Base-by-base conservation (phyloP, 2,113 vertebrate genomes). In the Saccopteryx leptura region DNA sequence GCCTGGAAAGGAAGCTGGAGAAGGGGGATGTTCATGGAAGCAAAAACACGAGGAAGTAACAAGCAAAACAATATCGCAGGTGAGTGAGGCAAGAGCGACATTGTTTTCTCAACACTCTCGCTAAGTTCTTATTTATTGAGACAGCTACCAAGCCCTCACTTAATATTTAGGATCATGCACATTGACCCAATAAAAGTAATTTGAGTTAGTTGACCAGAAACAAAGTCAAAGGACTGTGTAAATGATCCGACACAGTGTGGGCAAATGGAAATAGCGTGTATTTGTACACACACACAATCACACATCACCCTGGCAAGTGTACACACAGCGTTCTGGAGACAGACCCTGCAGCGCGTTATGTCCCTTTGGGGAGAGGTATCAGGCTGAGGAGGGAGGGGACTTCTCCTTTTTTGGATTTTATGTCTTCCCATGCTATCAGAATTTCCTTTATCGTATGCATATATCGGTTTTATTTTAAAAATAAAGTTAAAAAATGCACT, bases 401-500 rank as follows among this genome's bases (percentile, higher is more conserved):
- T 18, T 81, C 61, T 79, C 7, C 74, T 71, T 72, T 33, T 78
- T 28, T 39, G 39, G 15, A 71, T 81, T 95, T 94, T 95, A 95
- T 60, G 72, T 79, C 56, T 95, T 39, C 80, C 74, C 50, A 2
- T 39, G 48, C 60, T 86, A 91, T 31, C 66, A 13, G 89, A 56
- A 71, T 71, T 65, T 79, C 69, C 81, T 91, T 95, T 87, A 94
- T 75, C 5, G 5, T 74, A 31, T 17, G 68, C 82, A 89, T 80
- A 69, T 52, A 93, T 65, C 69, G 78, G 82, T 93, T 97, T 97
- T 93, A 86, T 94, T 86, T 94, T 96, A 89, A 97, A 96, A 95
- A 89, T 91, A 94, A 97, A 97, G 92, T 76, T 79, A 66, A 96
- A 91, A 93, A 94, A 74, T 48, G 63, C 56, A 91, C 94, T 50